Percentiles rank a stretch among this genome's conserved stretches.
Conservation (phyloP, 2,113 vertebrate genomes). For the Rhabdomys dilectus region DNA sequence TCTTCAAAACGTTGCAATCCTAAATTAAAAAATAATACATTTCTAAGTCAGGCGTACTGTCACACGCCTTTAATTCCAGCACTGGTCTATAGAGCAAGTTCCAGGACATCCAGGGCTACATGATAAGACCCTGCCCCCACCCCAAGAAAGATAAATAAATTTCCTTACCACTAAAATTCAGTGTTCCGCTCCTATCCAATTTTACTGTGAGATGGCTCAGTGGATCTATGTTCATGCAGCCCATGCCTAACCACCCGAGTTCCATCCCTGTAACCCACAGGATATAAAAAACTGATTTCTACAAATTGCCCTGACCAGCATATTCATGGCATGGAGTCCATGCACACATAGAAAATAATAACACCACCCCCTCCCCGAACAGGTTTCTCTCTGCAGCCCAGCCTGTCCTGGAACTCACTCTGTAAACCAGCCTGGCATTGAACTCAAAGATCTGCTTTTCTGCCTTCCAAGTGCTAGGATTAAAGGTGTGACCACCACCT, state of each 20-base stretch:
- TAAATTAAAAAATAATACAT: not conserved
- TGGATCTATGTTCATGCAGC: not conserved
- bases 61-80: not conserved
- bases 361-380: not conserved
- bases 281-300: not conserved
- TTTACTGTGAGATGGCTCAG: not conserved
- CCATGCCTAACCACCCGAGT: not conserved
- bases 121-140: not conserved
- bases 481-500: not conserved
- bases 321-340: not conserved
- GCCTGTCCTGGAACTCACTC: not conserved
- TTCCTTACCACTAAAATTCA: not conserved
- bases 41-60: not conserved
- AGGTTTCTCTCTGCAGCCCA: not conserved
- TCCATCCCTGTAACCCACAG: not conserved
- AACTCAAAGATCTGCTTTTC: not conserved
- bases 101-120: not conserved
- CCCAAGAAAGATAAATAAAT: not conserved
- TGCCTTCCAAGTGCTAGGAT: not conserved
- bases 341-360: not conserved
- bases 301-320: not conserved
- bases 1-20: slow-evolving; percentile 41
- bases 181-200: not conserved
- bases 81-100: not conserved
- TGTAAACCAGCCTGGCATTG: not conserved